A percentile compares a stretch with the other conserved stretches of the same genome.
Conservation (phyloP, 2,797 vertebrate species). For the Coluber constrictor region DNA sequence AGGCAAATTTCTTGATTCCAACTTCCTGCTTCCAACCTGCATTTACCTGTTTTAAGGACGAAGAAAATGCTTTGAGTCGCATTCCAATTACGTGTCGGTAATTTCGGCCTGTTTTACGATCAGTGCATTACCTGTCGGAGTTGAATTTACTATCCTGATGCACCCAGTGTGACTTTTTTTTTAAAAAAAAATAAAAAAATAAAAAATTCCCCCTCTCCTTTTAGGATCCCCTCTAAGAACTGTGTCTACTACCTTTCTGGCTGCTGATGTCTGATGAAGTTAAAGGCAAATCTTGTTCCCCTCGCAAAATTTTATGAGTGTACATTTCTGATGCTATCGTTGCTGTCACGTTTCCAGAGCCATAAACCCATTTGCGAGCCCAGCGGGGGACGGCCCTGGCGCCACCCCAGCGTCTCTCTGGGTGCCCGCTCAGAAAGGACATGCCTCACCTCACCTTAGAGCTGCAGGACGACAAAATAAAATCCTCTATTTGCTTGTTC, state of each 20-base stretch:
- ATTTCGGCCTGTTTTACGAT: neutral
- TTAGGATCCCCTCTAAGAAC: neutral
- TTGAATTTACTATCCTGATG: constrained; percentile 4
- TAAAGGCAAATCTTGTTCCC: neutral
- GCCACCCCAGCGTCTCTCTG: neutral
- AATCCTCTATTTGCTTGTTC: neutral
- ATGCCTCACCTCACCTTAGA: neutral
- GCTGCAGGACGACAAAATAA: neutral
- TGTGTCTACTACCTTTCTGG: neutral
- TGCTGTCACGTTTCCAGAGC: constrained; percentile 18
- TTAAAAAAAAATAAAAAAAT: too few species aligned
- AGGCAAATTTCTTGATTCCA: neutral
- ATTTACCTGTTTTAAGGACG: neutral
- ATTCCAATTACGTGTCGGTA: neutral
- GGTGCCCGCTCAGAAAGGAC: neutral
- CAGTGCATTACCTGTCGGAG: neutral
- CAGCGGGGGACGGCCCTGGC: neutral
- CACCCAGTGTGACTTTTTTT: neutral
- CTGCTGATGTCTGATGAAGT: neutral
- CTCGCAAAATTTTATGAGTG: neutral
- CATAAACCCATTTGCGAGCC: neutral
- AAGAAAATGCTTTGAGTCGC: neutral
- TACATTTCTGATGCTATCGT: constrained; percentile 11
- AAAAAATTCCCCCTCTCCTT: neutral
- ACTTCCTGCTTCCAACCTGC: neutral